Evolutionary conservation across 2,888 invertebrate genomes (phyloP).

Genomic region (Microctonus hyperodae): DNA sequence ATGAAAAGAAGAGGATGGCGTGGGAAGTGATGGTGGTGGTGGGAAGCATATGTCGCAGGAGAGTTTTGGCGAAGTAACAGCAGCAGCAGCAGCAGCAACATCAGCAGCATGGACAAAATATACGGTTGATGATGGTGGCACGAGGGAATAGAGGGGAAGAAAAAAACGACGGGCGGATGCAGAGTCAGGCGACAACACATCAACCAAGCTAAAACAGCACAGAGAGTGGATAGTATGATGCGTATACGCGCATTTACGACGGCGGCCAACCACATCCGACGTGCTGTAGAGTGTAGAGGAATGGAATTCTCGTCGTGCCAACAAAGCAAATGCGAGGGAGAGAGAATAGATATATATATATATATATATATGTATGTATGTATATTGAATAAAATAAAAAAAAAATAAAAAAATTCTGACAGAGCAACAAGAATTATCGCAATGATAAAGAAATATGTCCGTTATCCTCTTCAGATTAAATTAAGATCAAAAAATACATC

Average conservation of each 20-base stretch:
- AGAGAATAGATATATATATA: not conserved
- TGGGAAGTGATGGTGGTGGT: slow-evolving; percentile 32
- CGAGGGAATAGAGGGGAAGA: slow-evolving; percentile 30
- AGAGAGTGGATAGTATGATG: slow-evolving; percentile 12
- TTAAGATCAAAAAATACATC: not conserved
- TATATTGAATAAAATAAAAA: not conserved
- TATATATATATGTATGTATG: not conserved
- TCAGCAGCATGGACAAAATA: slow-evolving; percentile 3
- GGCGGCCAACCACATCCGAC: slow-evolving; percentile 35
- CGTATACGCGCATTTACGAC: not conserved
- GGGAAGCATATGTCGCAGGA: slow-evolving; percentile 26
- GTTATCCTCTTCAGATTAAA: not conserved
- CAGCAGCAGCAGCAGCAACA: not conserved
- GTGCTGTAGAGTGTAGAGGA: not conserved
- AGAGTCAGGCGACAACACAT: slow-evolving; percentile 34
- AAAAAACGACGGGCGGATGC: slow-evolving; percentile 37
- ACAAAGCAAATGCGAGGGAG: slow-evolving; percentile 6
- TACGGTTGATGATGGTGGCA: not conserved
- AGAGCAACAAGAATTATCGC: slow-evolving; percentile 1
- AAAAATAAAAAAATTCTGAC: too few species aligned
- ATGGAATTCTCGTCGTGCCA: slow-evolving; percentile 10
- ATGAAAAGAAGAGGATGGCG: not conserved
- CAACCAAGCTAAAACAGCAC: slow-evolving; percentile 2
- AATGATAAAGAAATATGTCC: slow-evolving; percentile 1
- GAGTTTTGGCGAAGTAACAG: slow-evolving; percentile 6